Evolutionary conservation across 2,113 vertebrate species (phyloP).

Genomic region (Crotalus helleri): DNA sequence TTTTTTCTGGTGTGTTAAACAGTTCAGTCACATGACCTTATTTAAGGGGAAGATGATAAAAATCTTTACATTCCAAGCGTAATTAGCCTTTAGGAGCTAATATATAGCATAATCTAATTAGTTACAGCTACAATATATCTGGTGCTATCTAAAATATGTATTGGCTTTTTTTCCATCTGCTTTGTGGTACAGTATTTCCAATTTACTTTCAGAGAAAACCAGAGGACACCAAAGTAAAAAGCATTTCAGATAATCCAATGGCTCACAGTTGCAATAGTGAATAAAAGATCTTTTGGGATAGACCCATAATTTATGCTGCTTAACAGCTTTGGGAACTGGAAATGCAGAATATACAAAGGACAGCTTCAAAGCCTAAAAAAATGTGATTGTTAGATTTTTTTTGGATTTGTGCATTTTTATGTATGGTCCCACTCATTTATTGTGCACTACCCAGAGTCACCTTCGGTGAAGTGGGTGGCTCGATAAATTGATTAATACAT

Average conservation of each 20-base stretch:
- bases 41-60: conserved; percentile 12
- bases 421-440: background rate
- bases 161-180: background rate
- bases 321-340: background rate
- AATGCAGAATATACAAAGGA: background rate
- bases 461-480: background rate
- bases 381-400: background rate
- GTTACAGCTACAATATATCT: fast-evolving
- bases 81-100: background rate
- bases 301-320: background rate
- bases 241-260: background rate
- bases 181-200: background rate
- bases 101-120: background rate
- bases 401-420: background rate
- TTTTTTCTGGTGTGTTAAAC: background rate
- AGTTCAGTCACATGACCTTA: background rate
- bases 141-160: background rate
- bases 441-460: background rate
- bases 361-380: background rate
- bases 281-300: background rate
- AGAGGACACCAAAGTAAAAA: background rate
- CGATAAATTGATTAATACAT: background rate
- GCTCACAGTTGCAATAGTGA: background rate
- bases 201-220: background rate
- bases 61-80: background rate